Percentiles rank a stretch among this genome's conserved stretches.
These are phyloP conservation scores for Valencia hispanica DNA, from an alignment of 2,797 vertebrate species.

Conservation along the genomic window DNA sequence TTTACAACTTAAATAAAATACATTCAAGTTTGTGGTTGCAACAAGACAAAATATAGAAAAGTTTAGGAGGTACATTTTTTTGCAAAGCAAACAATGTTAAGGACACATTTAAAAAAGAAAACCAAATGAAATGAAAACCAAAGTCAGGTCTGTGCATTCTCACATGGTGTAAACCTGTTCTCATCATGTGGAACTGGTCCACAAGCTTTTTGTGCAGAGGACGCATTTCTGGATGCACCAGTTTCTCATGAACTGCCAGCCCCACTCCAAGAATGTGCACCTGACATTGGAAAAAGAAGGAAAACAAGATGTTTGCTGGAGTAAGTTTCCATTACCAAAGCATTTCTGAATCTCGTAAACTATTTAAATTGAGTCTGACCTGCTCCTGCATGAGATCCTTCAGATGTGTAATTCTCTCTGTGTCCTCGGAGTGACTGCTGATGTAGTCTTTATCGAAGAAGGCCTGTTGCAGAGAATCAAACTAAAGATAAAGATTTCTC, in stretches of 20 bases:
- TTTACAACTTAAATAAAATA: not conserved
- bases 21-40: not conserved
- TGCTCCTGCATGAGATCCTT: constrained; percentile 99
- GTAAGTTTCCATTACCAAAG: not conserved
- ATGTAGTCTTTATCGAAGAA: constrained; percentile 99
- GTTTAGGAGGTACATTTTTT: not conserved
- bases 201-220: constrained; percentile 98
- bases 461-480: constrained; percentile 79
- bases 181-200: constrained; percentile 99
- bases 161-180: constrained; percentile 95
- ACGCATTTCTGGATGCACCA: constrained; percentile 98
- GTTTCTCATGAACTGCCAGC: constrained; percentile 96
- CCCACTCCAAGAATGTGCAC: constrained; percentile 96
- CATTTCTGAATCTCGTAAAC: not conserved
- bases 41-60: not conserved
- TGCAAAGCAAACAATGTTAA: not conserved
- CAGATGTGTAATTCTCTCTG: constrained; percentile 95
- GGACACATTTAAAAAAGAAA: not conserved
- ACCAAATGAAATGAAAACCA: not conserved
- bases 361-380: constrained; percentile 73
- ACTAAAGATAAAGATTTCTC: constrained; percentile 23
- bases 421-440: constrained; percentile 92
- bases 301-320: not conserved
- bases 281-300: constrained; percentile 67
- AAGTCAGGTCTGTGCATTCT: constrained; percentile 62